A percentile compares a stretch with the other conserved stretches of the same genome.
These are phyloP conservation scores for Mythimna vitellina DNA, from an alignment of 2,888 invertebrate genomes.

Conservation along the genomic window DNA sequence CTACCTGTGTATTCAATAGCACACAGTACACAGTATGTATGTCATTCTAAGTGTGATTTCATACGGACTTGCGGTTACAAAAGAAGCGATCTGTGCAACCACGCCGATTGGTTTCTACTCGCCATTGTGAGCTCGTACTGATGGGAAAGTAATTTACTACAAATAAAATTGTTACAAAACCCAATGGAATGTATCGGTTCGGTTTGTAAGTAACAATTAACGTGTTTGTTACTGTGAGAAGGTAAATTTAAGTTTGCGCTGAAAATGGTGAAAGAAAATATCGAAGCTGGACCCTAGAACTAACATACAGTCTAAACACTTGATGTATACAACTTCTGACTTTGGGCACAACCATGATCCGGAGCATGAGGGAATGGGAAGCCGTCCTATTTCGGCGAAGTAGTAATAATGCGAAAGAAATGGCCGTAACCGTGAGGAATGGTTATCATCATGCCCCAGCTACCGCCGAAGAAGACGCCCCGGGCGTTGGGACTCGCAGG, in stretches of 20 bases:
- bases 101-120: constrained; percentile 79
- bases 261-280: not conserved
- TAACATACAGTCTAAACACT: not conserved
- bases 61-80: constrained; percentile 80
- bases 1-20: constrained; percentile 55
- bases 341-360: too few relatives aligned
- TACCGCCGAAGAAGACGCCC: too few relatives aligned
- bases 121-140: constrained; percentile 68
- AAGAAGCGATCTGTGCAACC: constrained; percentile 81
- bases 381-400: too few relatives aligned
- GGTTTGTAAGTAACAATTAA: constrained; percentile 68
- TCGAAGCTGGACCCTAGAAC: not conserved
- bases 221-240: constrained; percentile 40
- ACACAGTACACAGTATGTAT: constrained; percentile 42
- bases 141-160: constrained; percentile 80
- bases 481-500: too few relatives aligned
- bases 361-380: too few relatives aligned
- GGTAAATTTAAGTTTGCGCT: not conserved
- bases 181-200: constrained; percentile 67
- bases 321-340: too few relatives aligned
- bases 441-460: too few relatives aligned
- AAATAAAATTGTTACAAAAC: constrained; percentile 71
- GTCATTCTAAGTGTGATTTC: constrained; percentile 71
- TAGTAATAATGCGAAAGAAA: too few relatives aligned
- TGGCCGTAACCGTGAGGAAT: too few relatives aligned